Base-by-base conservation (phyloP, 2,113 vertebrate genomes). In the Dipodomys spectabilis region DNA sequence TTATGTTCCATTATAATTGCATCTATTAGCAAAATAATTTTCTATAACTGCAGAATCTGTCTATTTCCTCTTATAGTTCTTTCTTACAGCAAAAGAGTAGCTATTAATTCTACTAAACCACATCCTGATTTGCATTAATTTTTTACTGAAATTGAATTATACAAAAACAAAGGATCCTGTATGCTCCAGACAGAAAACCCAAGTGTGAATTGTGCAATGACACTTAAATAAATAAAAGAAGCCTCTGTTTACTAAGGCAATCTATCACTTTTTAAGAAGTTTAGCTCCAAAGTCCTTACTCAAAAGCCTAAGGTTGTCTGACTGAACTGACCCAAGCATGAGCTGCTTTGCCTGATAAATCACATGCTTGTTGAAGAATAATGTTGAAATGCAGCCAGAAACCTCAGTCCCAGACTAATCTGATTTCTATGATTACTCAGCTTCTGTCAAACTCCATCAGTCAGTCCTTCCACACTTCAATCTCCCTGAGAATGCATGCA, bases 1-100 rank as follows among this genome's bases (percentile, higher is more conserved):
- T 88, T 78, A 69, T 71, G 20, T 53, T 49, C 79, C 27, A 87
- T 67, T 86, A 73, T 62, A 74, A 93, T 62, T 79, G 23, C 20
- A 87, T 53, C 32, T 39, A 69, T 53, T 45, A 18, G 35, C 79
- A 74, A 90, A 84, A 84, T 57, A 77, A 28, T 32, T 90, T 68
- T 82, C 30, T 20, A 30, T 72, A 92, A 74, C 35, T 74, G 72
- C 27, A 86, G 12, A 67, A 53, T 53, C 11, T 60, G 0, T 60
- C 11, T 60, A 1, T 60, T 74, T 68, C 12, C 25, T 74, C 30
- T 88, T 88, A 62, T 12, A 78, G 13, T 60, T 86, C 57, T 82
- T 12, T 73, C 44, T 92, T 78, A 49, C 19, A 74, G 32, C 8
- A 49, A 57, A 84, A 80, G 53, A 45, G 22, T 60, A 30, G 49